Percentiles rank a stretch among this genome's conserved stretches.
Conservation (phyloP, 2,113 vertebrate genomes). For the Eclectus roratus region DNA sequence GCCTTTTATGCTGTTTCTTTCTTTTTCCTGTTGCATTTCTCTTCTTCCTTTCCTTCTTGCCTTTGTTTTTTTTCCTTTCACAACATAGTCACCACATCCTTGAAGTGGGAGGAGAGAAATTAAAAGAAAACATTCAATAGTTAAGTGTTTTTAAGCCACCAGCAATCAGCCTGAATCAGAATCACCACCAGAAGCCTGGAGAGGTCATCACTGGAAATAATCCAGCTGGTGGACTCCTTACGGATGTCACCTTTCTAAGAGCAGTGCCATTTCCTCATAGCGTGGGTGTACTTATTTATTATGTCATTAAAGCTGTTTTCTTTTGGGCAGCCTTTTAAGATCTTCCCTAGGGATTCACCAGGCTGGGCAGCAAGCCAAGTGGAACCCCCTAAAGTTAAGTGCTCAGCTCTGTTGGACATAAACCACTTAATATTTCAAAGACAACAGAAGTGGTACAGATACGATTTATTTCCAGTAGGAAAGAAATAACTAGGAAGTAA, state of each 20-base stretch:
- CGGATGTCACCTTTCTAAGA: neutral
- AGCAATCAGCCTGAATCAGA: neutral
- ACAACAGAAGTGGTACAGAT: neutral
- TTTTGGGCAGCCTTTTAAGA: slow-evolving; percentile 15
- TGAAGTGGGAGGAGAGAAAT: slow-evolving; percentile 14
- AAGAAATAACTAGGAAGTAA: neutral
- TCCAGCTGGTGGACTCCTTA: slow-evolving; percentile 27
- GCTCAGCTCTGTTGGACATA: slow-evolving; percentile 23
- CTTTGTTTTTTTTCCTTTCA: neutral
- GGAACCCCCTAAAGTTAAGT: slow-evolving; percentile 52
- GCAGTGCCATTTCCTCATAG: slow-evolving; percentile 12
- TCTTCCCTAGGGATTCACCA: slow-evolving; percentile 15
- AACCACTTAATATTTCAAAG: slow-evolving; percentile 42
- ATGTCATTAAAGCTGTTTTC: slow-evolving; percentile 52
- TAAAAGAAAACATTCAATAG: slow-evolving; percentile 50
- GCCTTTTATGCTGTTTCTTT: neutral
- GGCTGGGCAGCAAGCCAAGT: slow-evolving; percentile 53
- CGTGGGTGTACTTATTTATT: slow-evolving; percentile 47
- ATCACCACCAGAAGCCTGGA: neutral
- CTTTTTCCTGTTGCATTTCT: neutral
- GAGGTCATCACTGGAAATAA: slow-evolving; percentile 43
- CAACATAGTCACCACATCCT: neutral
- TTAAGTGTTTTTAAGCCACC: slow-evolving; percentile 5
- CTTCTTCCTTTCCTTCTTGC: neutral
- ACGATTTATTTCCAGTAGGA: neutral